These are phyloP conservation scores for Lamellibrachia columna DNA, from an alignment of 2,888 invertebrate genomes.

Conservation along the genomic window DNA sequence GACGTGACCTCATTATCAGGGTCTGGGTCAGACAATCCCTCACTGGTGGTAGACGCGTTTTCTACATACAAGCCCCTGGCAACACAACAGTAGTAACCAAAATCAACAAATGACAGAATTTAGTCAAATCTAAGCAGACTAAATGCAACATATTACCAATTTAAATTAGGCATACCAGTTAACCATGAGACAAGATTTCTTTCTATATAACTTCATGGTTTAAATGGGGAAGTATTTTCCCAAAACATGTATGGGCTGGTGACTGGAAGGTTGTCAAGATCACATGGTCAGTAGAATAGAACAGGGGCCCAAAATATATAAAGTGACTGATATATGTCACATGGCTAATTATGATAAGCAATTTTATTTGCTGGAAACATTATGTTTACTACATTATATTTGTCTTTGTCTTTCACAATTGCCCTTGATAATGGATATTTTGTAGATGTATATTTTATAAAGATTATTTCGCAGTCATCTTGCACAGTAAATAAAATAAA, in stretches of 20 bases:
- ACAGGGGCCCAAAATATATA: too few relatives aligned
- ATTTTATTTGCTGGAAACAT: background rate
- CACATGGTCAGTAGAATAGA: too few relatives aligned
- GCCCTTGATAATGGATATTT: too few relatives aligned
- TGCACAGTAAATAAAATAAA: background rate
- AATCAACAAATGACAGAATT: background rate
- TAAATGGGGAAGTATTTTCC: too few relatives aligned
- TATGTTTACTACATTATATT: background rate
- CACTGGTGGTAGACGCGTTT: background rate
- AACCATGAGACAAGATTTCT: too few relatives aligned
- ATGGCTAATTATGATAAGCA: background rate
- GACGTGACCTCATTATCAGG: background rate
- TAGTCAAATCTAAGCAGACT: background rate
- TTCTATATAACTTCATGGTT: too few relatives aligned
- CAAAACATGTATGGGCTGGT: too few relatives aligned
- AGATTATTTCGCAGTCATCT: background rate
- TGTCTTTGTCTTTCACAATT: background rate
- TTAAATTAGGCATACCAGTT: too few relatives aligned
- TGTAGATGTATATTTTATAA: background rate
- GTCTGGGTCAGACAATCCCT: background rate
- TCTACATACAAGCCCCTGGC: background rate
- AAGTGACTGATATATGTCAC: too few relatives aligned
- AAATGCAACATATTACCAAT: background rate
- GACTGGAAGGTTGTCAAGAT: too few relatives aligned
- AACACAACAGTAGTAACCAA: background rate